Evolutionary conservation across 1,140 invertebrate species (phyloP).

Genomic region (Drosophila subobscura): DNA sequence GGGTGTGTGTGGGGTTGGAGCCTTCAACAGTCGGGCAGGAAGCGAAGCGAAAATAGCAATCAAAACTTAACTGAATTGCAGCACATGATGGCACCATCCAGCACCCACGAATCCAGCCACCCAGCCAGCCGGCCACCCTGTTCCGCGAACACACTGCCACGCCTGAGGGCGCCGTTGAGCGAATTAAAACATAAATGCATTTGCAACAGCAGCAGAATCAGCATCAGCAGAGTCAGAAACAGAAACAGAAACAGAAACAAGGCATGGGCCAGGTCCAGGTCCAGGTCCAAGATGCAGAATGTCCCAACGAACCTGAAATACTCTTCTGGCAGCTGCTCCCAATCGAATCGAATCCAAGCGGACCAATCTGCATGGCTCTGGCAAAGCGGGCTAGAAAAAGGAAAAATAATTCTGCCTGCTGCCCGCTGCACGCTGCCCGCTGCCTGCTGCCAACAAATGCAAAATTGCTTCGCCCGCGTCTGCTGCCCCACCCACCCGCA

Average conservation of each 20-base stretch:
- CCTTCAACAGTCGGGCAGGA: slow-evolving; percentile 55
- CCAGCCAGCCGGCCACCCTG: not conserved
- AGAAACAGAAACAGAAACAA: not conserved
- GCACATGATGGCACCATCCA: slow-evolving; percentile 51
- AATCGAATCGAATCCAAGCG: slow-evolving; percentile 44
- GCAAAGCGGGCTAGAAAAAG: slow-evolving; percentile 26
- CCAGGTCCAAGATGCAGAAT: too few relatives aligned
- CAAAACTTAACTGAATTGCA: slow-evolving; percentile 81
- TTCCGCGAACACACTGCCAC: not conserved
- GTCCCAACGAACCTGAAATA: too few relatives aligned
- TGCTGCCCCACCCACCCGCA: slow-evolving; percentile 7
- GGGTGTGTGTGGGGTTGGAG: not conserved
- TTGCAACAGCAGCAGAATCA: slow-evolving; percentile 41
- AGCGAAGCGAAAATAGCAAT: slow-evolving; percentile 81
- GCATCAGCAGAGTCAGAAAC: slow-evolving; percentile 6
- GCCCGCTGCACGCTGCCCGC: too few relatives aligned
- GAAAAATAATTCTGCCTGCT: not conserved
- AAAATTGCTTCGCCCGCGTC: slow-evolving; percentile 33
- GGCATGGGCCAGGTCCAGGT: too few relatives aligned
- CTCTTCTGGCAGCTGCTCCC: slow-evolving; percentile 13
- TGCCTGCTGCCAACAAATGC: slow-evolving; percentile 4
- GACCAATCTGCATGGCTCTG: slow-evolving; percentile 36
- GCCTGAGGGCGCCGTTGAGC: slow-evolving; percentile 57
- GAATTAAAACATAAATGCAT: slow-evolving; percentile 80
- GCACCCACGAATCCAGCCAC: slow-evolving; percentile 3